Conservation (phyloP, 92 coral and sea anemone genomes). For the Pocillopora grandis region DNA sequence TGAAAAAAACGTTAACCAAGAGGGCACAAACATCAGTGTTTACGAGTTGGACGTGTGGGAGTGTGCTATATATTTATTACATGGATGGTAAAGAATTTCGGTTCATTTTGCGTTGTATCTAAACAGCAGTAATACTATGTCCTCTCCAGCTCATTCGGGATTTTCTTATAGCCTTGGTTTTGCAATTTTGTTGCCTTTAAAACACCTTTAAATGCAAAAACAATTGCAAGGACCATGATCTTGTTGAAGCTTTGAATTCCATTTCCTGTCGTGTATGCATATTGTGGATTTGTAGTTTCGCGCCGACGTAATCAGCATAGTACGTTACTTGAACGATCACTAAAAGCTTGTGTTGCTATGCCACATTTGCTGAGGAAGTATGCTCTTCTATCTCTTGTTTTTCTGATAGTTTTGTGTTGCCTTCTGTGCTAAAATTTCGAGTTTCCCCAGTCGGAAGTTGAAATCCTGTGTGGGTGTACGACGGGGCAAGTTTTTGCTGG, state of each 20-base stretch:
- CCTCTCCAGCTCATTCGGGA: background rate
- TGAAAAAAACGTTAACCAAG: background rate
- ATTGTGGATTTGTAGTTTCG: constrained; percentile 36
- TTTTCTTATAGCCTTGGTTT: background rate
- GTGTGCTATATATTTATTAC: constrained; percentile 42
- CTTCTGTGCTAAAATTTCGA: background rate
- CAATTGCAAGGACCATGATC: constrained; percentile 22
- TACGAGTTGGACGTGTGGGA: constrained; percentile 39
- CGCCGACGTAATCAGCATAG: constrained; percentile 34
- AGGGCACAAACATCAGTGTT: constrained; percentile 38
- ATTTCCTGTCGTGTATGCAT: constrained; percentile 41
- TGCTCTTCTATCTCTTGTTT: background rate
- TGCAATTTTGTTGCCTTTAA: background rate
- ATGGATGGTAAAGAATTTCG: constrained; percentile 46
- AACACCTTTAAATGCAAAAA: background rate
- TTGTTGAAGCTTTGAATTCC: constrained; percentile 36
- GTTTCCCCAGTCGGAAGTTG: constrained; percentile 39
- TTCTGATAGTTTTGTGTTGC: background rate
- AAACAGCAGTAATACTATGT: background rate
- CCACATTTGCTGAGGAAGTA: background rate
- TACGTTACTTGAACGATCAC: background rate
- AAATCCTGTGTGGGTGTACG: constrained; percentile 29
- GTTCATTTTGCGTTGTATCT: constrained; percentile 29
- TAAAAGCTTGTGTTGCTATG: constrained; percentile 5
- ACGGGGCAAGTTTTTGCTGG: constrained; percentile 20